These are phyloP conservation scores for Tetraneura akinire DNA, from an alignment of 1,140 invertebrate species.

Conservation along the genomic window DNA sequence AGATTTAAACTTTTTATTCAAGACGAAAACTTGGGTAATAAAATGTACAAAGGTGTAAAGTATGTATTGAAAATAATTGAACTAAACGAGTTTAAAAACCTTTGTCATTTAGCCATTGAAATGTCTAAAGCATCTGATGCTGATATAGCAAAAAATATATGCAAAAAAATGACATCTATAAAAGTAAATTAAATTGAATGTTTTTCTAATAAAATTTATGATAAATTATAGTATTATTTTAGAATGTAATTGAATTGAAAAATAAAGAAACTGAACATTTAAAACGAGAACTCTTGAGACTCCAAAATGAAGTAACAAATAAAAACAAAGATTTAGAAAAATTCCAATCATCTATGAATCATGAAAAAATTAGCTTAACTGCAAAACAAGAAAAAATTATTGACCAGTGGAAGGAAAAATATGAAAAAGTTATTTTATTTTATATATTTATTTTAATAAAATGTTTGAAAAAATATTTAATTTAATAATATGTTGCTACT, in stretches of 20 bases:
- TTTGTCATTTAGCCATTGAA: constrained; percentile 44
- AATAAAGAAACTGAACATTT: constrained; percentile 31
- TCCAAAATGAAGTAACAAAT: constrained; percentile 10
- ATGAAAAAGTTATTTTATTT: constrained; percentile 42
- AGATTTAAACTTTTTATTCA: constrained; percentile 47
- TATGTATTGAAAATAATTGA: constrained; percentile 45
- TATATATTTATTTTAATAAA: too few species aligned
- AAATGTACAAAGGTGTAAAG: constrained; percentile 36
- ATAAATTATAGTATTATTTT: constrained; percentile 11
- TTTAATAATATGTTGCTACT: too few species aligned
- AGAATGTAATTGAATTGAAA: constrained; percentile 33
- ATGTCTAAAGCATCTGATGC: constrained; percentile 46
- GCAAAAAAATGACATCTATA: constrained; percentile 29
- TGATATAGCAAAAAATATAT: constrained; percentile 42
- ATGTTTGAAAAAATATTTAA: background rate
- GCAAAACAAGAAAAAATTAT: constrained; percentile 33
- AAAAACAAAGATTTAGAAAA: constrained; percentile 26
- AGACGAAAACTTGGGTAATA: constrained; percentile 19
- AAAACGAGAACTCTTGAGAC: constrained; percentile 36
- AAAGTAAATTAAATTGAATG: constrained; percentile 31
- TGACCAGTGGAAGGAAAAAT: constrained; percentile 39
- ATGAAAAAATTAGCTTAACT: constrained; percentile 34
- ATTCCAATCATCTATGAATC: constrained; percentile 29
- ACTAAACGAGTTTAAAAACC: constrained; percentile 40
- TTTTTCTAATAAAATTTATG: background rate